Percentiles rank a stretch among this genome's conserved stretches.
phyloP scores from a whole-genome alignment of 2,113 vertebrate species.

The Marmota monax region DNA sequence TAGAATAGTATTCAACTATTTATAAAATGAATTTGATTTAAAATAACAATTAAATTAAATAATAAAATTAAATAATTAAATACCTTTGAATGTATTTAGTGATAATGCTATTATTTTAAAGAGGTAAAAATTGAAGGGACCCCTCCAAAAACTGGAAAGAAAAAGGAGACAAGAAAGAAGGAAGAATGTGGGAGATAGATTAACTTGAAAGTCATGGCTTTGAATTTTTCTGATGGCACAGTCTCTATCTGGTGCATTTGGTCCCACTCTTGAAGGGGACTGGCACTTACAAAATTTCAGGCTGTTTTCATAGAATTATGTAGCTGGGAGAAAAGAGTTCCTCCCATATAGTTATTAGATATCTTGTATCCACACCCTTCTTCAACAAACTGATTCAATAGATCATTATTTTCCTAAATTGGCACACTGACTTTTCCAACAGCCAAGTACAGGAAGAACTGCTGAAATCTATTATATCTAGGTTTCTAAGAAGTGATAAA shows the following conservation, averaged over 20 bases:
- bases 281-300: not conserved
- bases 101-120: not conserved
- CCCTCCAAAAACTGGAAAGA: not conserved
- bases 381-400: not conserved
- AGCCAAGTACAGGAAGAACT: not conserved
- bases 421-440: constrained; percentile 15
- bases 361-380: not conserved
- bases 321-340: not conserved
- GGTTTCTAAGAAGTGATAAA: not conserved
- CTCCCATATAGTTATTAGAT: not conserved
- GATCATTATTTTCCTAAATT: not conserved
- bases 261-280: not conserved
- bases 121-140: not conserved
- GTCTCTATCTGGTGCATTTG: not conserved
- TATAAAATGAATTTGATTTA: not conserved
- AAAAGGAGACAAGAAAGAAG: not conserved
- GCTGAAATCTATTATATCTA: not conserved
- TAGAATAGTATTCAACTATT: not conserved
- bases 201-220: not conserved
- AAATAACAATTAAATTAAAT: not conserved
- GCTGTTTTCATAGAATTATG: not conserved
- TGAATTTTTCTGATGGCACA: not conserved
- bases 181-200: not conserved
- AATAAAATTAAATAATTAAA: not conserved
- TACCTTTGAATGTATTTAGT: not conserved